Conservation (phyloP, 2,113 vertebrate genomes). For the Panthera tigris region DNA sequence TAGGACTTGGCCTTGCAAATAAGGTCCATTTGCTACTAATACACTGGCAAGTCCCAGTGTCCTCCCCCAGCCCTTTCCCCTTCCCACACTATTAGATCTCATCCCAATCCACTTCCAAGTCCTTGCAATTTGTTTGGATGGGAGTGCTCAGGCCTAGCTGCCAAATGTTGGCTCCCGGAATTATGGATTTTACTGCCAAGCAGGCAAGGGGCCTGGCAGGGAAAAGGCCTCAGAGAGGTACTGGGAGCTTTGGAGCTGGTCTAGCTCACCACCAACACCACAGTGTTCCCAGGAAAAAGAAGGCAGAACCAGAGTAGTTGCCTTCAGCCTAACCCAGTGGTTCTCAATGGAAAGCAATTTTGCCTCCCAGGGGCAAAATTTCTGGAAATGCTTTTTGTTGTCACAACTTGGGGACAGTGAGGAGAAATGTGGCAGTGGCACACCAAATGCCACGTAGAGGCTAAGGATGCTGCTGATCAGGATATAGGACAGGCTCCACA, state of each 20-base stretch:
- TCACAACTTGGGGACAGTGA: not conserved
- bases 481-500: not conserved
- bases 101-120: not conserved
- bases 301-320: not conserved
- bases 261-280: not conserved
- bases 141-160: not conserved
- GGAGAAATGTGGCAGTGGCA: not conserved
- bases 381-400: not conserved
- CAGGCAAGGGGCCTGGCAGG: not conserved
- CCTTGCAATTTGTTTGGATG: not conserved
- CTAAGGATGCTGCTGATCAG: not conserved
- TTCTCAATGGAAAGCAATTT: not conserved
- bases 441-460: not conserved
- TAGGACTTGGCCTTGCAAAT: not conserved
- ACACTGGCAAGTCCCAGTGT: not conserved
- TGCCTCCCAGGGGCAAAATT: not conserved
- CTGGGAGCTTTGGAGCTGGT: not conserved
- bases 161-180: not conserved
- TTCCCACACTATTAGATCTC: not conserved
- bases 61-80: not conserved
- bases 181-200: not conserved
- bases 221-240: not conserved
- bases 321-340: not conserved
- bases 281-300: not conserved
- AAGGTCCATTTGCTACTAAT: not conserved